phyloP scores from a whole-genome alignment of 2,113 vertebrate species.

The Gymnorhina tibicen region DNA sequence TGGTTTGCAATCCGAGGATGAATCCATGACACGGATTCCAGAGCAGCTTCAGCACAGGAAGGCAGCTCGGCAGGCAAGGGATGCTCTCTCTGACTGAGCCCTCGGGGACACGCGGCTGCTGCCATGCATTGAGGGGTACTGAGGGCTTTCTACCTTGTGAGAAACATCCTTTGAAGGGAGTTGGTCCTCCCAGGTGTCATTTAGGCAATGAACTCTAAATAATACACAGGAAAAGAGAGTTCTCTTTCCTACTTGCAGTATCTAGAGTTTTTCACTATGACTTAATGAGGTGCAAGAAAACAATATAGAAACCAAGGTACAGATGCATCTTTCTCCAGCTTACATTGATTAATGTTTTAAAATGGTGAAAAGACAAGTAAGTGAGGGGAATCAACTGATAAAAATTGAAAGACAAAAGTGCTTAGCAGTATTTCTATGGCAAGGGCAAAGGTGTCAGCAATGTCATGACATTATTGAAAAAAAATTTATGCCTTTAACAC shows the following conservation, averaged over 20 bases:
- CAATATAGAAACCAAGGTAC: not conserved
- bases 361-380: not conserved
- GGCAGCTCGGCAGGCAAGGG: not conserved
- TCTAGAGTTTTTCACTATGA: not conserved
- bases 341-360: not conserved
- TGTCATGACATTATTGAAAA: not conserved
- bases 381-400: not conserved
- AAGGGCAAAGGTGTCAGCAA: not conserved
- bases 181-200: not conserved
- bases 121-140: accelerated
- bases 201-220: too few species aligned
- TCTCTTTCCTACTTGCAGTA: not conserved
- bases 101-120: not conserved
- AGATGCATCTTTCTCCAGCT: not conserved
- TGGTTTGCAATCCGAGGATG: not conserved
- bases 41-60: not conserved
- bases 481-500: not conserved
- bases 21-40: not conserved
- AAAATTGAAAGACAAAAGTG: not conserved
- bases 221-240: not conserved
- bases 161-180: not conserved
- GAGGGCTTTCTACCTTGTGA: not conserved
- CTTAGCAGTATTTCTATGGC: not conserved
- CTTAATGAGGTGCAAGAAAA: not conserved
- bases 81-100: not conserved